phyloP scores from a whole-genome alignment of 2,888 invertebrate genomes.

The Lasioglossum leucozonium region DNA sequence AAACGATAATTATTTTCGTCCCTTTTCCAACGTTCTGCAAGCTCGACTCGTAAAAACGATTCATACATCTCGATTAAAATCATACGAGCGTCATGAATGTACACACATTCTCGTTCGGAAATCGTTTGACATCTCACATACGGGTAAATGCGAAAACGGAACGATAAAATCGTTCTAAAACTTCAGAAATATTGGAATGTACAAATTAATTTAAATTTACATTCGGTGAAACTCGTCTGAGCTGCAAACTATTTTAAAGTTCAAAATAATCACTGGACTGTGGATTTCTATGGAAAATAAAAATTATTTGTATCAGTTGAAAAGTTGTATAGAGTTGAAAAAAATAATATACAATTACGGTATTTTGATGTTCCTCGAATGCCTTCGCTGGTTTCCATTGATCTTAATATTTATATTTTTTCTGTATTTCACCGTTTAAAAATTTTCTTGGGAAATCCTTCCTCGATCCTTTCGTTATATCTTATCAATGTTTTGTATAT shows the following conservation, averaged over 20 bases:
- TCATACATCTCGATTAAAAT: background rate
- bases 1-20: background rate
- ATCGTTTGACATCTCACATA: background rate
- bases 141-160: background rate
- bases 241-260: background rate
- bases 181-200: background rate
- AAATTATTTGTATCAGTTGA: background rate
- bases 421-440: too few species aligned
- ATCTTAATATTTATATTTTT: too few species aligned
- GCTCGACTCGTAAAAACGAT: too few species aligned
- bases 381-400: background rate
- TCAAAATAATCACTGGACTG: background rate
- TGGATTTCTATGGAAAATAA: background rate
- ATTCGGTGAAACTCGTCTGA: background rate
- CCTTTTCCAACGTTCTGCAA: background rate
- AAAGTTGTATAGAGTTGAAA: too few species aligned
- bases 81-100: background rate
- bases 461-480: background rate
- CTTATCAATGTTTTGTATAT: background rate
- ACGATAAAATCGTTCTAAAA: background rate
- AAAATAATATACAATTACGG: too few species aligned
- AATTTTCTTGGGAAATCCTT: background rate
- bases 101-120: background rate
- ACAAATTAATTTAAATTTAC: background rate
- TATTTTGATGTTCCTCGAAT: background rate